phyloP scores from a whole-genome alignment of 2,113 vertebrate species.

The Erythrolamprus reginae region DNA sequence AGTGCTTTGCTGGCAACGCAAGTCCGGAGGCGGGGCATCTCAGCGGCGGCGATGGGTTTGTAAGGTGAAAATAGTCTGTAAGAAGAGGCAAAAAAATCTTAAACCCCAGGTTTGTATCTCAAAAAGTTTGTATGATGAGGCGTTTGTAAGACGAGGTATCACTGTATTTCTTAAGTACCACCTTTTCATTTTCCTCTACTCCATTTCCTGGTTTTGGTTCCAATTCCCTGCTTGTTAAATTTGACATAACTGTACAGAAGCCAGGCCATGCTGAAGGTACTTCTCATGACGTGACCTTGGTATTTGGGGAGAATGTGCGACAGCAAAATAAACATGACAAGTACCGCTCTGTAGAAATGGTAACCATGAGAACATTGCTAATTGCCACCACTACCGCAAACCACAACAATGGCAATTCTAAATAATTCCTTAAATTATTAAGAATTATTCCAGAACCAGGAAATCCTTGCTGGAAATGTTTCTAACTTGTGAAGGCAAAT shows the following conservation, averaged over 20 bases:
- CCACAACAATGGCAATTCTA: neutral
- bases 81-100: too few species aligned
- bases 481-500: neutral
- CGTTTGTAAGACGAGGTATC: too few species aligned
- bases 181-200: neutral
- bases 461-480: neutral
- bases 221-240: neutral
- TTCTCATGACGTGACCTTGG: neutral
- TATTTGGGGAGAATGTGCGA: neutral
- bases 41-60: too few species aligned
- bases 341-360: neutral
- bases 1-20: too few species aligned
- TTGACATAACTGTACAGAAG: neutral
- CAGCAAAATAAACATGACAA: neutral
- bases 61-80: too few species aligned
- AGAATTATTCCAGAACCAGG: neutral
- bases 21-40: too few species aligned
- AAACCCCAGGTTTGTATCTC: too few species aligned
- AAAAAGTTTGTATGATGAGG: too few species aligned
- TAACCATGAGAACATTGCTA: neutral
- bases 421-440: neutral
- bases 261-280: neutral
- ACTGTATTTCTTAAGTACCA: neutral
- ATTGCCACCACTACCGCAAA: neutral
- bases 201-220: neutral